These are phyloP conservation scores for Amphipyra tragopoginis DNA, from an alignment of 2,888 invertebrate genomes.

Conservation along the genomic window DNA sequence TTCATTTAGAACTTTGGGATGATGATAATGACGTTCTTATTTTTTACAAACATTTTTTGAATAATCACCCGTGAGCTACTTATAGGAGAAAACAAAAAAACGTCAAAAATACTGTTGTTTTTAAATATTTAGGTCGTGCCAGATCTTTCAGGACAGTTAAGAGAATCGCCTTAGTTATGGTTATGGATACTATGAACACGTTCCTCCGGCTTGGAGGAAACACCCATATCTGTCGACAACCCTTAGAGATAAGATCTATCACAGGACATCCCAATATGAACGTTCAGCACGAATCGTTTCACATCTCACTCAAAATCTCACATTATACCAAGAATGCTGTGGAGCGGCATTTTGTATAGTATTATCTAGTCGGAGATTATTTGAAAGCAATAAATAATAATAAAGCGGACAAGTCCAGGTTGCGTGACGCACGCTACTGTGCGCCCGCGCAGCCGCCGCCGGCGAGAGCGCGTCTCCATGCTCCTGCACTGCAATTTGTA, in stretches of 20 bases:
- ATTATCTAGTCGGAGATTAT: slow-evolving; percentile 80
- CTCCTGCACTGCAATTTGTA: slow-evolving; percentile 41
- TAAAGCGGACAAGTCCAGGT: slow-evolving; percentile 79
- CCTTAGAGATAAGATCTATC: slow-evolving; percentile 36
- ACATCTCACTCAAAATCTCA: slow-evolving; percentile 66
- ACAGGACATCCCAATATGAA: slow-evolving; percentile 43
- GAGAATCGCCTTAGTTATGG: neutral
- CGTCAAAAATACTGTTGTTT: too few relatives aligned
- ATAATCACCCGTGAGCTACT: too few relatives aligned
- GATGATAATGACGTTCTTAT: too few relatives aligned
- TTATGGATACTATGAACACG: neutral
- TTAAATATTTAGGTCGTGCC: neutral
- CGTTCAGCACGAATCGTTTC: slow-evolving; percentile 46
- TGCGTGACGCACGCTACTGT: slow-evolving; percentile 87
- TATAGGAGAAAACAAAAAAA: too few relatives aligned
- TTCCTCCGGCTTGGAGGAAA: slow-evolving; percentile 6
- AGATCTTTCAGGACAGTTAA: neutral
- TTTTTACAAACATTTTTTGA: too few relatives aligned
- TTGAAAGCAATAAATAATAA: slow-evolving; percentile 88
- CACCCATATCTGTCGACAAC: slow-evolving; percentile 13
- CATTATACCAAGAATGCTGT: slow-evolving; percentile 66
- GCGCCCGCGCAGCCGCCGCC: slow-evolving; percentile 41
- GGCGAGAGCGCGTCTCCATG: slow-evolving; percentile 41
- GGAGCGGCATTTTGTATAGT: slow-evolving; percentile 68
- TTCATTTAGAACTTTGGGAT: too few relatives aligned